Conservation (phyloP, 1,140 invertebrate species). For the Heliconius hermathena region DNA sequence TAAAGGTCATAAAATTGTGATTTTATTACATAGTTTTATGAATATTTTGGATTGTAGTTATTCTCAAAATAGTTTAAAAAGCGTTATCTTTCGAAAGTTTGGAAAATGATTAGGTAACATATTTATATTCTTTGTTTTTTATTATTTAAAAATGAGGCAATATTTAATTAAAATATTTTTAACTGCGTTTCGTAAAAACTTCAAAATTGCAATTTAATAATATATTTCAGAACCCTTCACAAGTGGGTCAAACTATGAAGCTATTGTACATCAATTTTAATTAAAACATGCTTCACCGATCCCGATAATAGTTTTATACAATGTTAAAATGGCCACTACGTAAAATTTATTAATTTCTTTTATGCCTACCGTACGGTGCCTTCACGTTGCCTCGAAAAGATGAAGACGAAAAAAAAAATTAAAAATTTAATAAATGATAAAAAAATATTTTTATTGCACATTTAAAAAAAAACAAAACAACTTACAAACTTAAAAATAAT, state of each 20-base stretch:
- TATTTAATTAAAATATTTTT: not conserved
- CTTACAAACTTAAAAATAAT: too few relatives aligned
- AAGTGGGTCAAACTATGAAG: not conserved
- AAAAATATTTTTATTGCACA: too few relatives aligned
- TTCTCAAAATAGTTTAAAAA: too few relatives aligned
- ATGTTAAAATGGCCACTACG: not conserved
- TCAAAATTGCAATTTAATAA: not conserved
- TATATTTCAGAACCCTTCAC: not conserved
- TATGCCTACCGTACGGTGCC: not conserved
- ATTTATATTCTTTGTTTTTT: too few relatives aligned
- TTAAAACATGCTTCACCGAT: conserved; percentile 11
- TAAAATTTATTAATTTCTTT: not conserved
- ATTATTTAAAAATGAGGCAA: too few relatives aligned
- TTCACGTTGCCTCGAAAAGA: not conserved
- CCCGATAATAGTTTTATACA: not conserved
- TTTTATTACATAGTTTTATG: too few relatives aligned
- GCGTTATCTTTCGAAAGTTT: too few relatives aligned
- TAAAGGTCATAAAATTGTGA: not conserved
- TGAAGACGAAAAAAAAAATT: not conserved
- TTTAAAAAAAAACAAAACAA: too few relatives aligned
- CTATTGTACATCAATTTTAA: conserved; percentile 8
- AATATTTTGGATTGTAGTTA: too few relatives aligned
- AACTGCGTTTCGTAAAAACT: not conserved
- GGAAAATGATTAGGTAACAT: too few relatives aligned
- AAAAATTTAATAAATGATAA: not conserved